Base-by-base conservation (phyloP, 2,888 invertebrate species). In the Drosophila ezoana region DNA sequence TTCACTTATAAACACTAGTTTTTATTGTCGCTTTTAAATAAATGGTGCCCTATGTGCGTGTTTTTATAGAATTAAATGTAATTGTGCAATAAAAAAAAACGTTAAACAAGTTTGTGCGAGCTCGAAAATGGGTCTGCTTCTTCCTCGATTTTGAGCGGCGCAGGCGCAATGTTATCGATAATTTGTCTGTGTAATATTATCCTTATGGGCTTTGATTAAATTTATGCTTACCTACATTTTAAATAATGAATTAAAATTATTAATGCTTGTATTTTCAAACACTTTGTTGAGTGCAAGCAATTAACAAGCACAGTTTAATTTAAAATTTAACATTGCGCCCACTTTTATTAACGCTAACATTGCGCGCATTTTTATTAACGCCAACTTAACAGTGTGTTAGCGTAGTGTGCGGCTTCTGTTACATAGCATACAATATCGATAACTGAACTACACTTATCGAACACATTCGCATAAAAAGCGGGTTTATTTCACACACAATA, bases 101-200 rank as follows among this genome's bases (percentile, higher is more conserved):
- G 84, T 82, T 82, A 84, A 82, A 84, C 76, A 84, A 81, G 66
- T 69, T 72, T 60, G 63, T 76, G 75, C 68, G 73, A 58, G 75
- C 77, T 67, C 43, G 32, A 77, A 54, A 52, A 52, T 56, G 43
- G 13, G 47, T 67, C 49, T 67, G 32, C 67, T 67, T 67, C 77
- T 57, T 66, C 56, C 47, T 13, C 10, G 13, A 20, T 32, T 71
- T 48, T 40, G 3, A 11, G 47, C 43, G 40, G 59, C 73, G 75
- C 77, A 67, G 23, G 67, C 75, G 77, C 72, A 57, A 10, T 67
- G 10, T 1, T 1, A 40, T 11, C 73, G 73, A 67, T 67, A 59
- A 40, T n/a, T 59, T 16, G 18, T 28, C 35, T 37, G 37, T 4
- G 6, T 38, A 18, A 23, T 41, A 10, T 4, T 47, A 23, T 64